Base-by-base conservation (phyloP, 2,888 invertebrate genomes). In the Drosophila paramelanica region DNA sequence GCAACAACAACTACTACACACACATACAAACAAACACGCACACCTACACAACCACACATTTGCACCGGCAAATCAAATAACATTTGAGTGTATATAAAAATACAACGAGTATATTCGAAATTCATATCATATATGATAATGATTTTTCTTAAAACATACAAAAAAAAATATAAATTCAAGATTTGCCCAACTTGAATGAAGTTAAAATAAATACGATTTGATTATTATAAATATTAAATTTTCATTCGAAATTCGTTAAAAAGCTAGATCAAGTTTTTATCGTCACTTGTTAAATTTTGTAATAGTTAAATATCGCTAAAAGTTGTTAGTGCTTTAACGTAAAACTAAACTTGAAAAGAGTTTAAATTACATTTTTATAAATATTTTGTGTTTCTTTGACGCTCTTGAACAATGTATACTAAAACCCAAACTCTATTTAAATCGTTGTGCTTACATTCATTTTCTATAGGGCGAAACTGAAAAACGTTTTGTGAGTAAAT, bases 401-500 rank as follows among this genome's bases (percentile, higher is more conserved):
- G 52, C 60, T 53, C 45, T 67, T 67, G 42, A 67, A 67, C 60
- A 76, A 70, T 74, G 75, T 77, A 82, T 86, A 85, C 89, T 86
- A 86, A 88, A 86, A 81, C 81, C 73, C 50, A 73, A 73, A 84
- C 86, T 83, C 77, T 86, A 80, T 89, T 79, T 74, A 85, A 89
- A 90, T 75, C 86, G 90, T 89, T 91, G 91, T 91, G 90, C 91
- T 91, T 91, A 91, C 92, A 90, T 91, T 92, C 90, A 91, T 90
- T 91, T 91, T 90, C 79, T 83, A 83, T 92, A 92, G 92, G 92
- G 92, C 90, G 92, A 92, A 90, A 91, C 91, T 91, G 92, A 92
- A 89, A 92, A 92, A 92, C 90, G 90, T 92, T 92, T 92, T 92
- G 92, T 92, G 92, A 92, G 92, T 92, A 92, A 92, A 90, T 88